Conservation (phyloP, 2,888 invertebrate genomes). For the Archips xylosteana region DNA sequence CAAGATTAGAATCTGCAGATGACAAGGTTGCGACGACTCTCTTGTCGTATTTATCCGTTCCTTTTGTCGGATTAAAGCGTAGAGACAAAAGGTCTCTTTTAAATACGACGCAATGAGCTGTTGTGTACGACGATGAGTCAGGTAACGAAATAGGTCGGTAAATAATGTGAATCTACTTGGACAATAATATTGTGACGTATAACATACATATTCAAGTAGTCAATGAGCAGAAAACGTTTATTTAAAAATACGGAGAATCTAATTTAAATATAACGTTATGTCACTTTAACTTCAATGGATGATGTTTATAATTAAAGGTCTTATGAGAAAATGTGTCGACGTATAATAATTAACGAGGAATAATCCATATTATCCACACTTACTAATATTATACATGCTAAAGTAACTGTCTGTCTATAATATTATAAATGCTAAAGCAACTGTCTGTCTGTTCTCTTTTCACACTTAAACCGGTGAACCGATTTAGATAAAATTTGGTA, state of each 20-base stretch:
- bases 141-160: conserved; percentile 16
- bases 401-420: too few relatives aligned
- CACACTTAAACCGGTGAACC: too few relatives aligned
- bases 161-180: conserved; percentile 22
- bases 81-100: conserved; percentile 25
- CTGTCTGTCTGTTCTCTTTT: too few relatives aligned
- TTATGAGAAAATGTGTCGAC: background rate
- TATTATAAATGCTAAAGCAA: too few relatives aligned
- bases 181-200: conserved; percentile 6
- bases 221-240: conserved; percentile 11
- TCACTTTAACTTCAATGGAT: conserved; percentile 8
- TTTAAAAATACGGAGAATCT: background rate
- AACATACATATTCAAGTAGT: conserved; percentile 30
- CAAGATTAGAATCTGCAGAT: conserved; percentile 19
- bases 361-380: too few relatives aligned
- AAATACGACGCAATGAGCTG: conserved; percentile 1
- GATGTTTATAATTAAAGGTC: background rate
- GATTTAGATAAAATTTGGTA: too few relatives aligned
- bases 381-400: too few relatives aligned
- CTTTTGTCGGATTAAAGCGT: conserved; percentile 1
- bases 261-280: conserved; percentile 3
- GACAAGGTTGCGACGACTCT: conserved; percentile 8
- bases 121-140: conserved; percentile 33
- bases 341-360: too few relatives aligned
- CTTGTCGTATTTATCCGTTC: conserved; percentile 17